Percentiles rank a stretch among this genome's conserved stretches.
Conservation (phyloP, 2,888 invertebrate species). For the Erebia palarica region DNA sequence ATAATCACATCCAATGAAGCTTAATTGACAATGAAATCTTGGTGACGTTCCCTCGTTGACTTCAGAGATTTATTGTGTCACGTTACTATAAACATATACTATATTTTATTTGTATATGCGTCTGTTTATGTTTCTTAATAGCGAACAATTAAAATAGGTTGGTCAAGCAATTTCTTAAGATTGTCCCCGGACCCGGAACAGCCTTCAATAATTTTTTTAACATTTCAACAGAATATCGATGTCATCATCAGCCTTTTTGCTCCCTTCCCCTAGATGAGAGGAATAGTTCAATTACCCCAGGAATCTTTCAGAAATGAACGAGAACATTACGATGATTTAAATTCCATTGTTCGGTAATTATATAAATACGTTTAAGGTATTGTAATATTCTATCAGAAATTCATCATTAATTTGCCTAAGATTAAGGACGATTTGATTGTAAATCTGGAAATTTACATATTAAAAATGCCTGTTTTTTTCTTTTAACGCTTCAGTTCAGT, state of each 20-base stretch:
- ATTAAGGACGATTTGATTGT: no score
- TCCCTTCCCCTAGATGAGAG: no score
- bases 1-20: slow-evolving; percentile 40
- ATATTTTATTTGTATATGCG: slow-evolving; percentile 46
- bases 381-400: no score
- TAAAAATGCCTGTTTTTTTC: no score
- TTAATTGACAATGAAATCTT: slow-evolving; percentile 39
- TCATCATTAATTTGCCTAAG: no score
- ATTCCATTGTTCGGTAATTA: no score
- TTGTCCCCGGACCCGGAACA: not conserved
- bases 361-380: no score
- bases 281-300: not conserved
- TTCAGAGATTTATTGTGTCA: slow-evolving; percentile 48
- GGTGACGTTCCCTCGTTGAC: slow-evolving; percentile 36
- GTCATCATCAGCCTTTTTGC: no score
- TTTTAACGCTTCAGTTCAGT: no score
- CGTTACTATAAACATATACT: not conserved
- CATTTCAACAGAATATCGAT: no score
- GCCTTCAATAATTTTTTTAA: no score
- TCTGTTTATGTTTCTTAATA: slow-evolving; percentile 59
- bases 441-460: not conserved
- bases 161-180: slow-evolving; percentile 46
- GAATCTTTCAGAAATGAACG: not conserved
- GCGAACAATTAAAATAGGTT: slow-evolving; percentile 68
- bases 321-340: no score